A percentile compares a stretch with the other conserved stretches of the same genome.
phyloP scores from a whole-genome alignment of 2,888 invertebrate species.

The Napeogenes sylphis region DNA sequence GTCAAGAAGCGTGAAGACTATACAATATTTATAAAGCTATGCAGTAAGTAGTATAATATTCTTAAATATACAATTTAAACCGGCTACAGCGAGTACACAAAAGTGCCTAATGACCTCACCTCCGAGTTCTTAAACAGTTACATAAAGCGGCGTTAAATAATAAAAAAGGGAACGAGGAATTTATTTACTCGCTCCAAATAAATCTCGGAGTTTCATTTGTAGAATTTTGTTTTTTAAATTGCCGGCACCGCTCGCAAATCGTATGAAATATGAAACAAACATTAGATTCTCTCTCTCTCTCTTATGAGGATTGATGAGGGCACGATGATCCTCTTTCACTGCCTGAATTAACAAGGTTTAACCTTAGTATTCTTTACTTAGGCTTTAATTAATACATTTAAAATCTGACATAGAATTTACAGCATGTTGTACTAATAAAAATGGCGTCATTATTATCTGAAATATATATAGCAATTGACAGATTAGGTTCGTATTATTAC shows the following conservation, averaged over 20 bases:
- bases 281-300: slow-evolving; percentile 25
- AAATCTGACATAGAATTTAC: neutral
- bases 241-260: slow-evolving; percentile 26
- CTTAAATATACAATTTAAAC: neutral
- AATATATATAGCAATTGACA: no score
- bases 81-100: neutral
- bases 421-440: neutral
- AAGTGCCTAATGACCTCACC: neutral
- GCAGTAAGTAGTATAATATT: neutral
- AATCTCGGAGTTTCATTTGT: slow-evolving; percentile 53
- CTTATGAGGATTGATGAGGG: slow-evolving; percentile 28
- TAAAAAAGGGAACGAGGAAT: slow-evolving; percentile 51
- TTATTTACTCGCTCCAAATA: slow-evolving; percentile 48
- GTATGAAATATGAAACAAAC: slow-evolving; percentile 31
- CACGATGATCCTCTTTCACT: slow-evolving; percentile 14
- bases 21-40: no score
- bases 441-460: no score
- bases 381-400: slow-evolving; percentile 8
- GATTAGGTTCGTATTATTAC: no score
- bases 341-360: slow-evolving; percentile 16
- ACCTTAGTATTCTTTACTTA: slow-evolving; percentile 15
- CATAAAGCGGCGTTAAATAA: slow-evolving; percentile 46
- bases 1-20: no score
- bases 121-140: slow-evolving; percentile 10
- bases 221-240: slow-evolving; percentile 39